These are phyloP conservation scores for Atlantisia rogersi DNA, from an alignment of 2,113 vertebrate genomes.

Conservation along the genomic window DNA sequence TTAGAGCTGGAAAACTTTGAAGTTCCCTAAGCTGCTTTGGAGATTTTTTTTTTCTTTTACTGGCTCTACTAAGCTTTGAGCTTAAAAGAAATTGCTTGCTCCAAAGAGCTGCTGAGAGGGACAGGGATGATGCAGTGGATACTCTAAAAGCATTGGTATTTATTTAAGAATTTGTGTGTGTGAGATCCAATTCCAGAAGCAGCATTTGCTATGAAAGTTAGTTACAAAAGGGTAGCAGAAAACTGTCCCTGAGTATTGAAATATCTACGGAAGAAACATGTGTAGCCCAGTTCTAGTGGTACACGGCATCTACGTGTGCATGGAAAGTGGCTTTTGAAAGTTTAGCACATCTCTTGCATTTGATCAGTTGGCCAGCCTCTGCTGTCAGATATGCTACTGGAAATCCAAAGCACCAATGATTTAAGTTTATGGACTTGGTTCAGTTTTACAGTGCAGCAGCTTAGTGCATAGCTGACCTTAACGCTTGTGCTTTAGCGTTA, in stretches of 20 bases:
- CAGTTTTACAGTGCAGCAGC: not conserved
- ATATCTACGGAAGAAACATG: not conserved
- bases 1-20: slow-evolving; percentile 31
- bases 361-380: not conserved
- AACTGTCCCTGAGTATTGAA: not conserved
- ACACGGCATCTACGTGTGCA: accelerated
- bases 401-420: not conserved
- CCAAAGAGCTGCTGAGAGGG: not conserved
- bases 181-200: not conserved
- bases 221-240: not conserved
- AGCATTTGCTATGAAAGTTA: not conserved
- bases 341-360: not conserved
- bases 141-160: not conserved
- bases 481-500: slow-evolving; percentile 6
- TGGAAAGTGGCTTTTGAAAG: not conserved
- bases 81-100: not conserved
- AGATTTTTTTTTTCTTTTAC: not conserved
- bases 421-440: slow-evolving; percentile 30
- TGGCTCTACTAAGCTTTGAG: not conserved
- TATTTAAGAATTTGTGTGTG: not conserved
- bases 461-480: slow-evolving; percentile 41
- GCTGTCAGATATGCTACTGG: not conserved
- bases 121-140: not conserved
- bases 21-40: slow-evolving; percentile 17
- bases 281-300: not conserved